Percentiles rank a stretch among this genome's conserved stretches.
phyloP scores from a whole-genome alignment of 2,888 invertebrate genomes.

The Lasioglossum morio region DNA sequence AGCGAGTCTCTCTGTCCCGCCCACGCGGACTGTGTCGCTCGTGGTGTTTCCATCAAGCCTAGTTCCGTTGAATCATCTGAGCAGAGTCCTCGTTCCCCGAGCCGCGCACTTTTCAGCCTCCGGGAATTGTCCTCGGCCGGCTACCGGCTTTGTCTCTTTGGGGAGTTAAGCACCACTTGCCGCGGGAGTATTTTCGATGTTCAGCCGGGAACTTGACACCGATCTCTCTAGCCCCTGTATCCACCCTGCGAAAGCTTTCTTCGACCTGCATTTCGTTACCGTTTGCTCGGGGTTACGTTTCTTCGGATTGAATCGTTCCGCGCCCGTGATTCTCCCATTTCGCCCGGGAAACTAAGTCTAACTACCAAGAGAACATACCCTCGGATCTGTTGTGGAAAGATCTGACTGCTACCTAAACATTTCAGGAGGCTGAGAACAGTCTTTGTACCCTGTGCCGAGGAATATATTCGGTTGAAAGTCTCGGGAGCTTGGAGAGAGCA shows the following conservation, averaged over 20 bases:
- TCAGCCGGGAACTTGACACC: constrained; percentile 53
- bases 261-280: constrained; percentile 22
- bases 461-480: background rate
- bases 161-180: constrained; percentile 42
- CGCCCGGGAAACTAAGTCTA: background rate
- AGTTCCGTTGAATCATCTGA: constrained; percentile 30
- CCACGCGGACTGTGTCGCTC: constrained; percentile 1
- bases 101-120: constrained; percentile 10
- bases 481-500: background rate
- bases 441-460: background rate
- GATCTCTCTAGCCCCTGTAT: constrained; percentile 14
- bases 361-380: background rate
- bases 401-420: background rate
- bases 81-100: constrained; percentile 1
- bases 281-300: background rate
- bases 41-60: constrained; percentile 9
- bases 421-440: background rate
- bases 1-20: background rate
- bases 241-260: constrained; percentile 18
- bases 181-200: constrained; percentile 56
- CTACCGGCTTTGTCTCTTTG: constrained; percentile 44
- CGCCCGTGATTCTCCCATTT: background rate
- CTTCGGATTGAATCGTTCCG: background rate
- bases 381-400: background rate
- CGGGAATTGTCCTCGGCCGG: constrained; percentile 8